Conservation (phyloP, 2,113 vertebrate species). For the Halcyon senegalensis region DNA sequence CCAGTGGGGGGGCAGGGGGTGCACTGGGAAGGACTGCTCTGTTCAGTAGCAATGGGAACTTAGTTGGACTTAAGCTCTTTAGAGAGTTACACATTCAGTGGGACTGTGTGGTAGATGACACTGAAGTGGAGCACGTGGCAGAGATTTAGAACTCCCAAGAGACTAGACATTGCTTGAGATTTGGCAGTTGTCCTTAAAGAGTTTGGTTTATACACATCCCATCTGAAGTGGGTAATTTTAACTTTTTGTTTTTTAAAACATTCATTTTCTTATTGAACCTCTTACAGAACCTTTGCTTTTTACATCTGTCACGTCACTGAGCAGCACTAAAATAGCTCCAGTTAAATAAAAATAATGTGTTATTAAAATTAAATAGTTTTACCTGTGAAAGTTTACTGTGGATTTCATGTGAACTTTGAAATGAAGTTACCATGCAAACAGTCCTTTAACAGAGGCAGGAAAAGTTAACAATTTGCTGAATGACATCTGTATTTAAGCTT, state of each 20-base stretch:
- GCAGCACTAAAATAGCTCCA: background rate
- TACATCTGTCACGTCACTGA: background rate
- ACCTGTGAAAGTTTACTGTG: background rate
- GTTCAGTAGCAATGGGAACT: background rate
- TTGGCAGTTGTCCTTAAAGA: background rate
- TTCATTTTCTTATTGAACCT: background rate
- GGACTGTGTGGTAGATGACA: background rate
- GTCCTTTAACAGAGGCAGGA: background rate
- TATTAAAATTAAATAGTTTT: background rate
- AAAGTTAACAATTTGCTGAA: background rate
- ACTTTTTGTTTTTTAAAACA: background rate
- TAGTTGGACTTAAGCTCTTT: background rate
- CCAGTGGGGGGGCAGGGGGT: background rate
- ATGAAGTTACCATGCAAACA: background rate
- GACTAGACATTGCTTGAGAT: background rate
- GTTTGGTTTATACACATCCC: background rate
- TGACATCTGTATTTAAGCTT: background rate
- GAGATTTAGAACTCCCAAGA: background rate
- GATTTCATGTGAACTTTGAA: background rate
- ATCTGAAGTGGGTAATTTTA: background rate
- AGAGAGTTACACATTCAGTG: rapidly evolving
- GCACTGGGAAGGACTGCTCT: background rate
- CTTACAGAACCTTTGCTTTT: background rate
- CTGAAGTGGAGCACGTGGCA: background rate
- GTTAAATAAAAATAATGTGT: background rate